Evolutionary conservation across 2,888 invertebrate genomes (phyloP), one percentile per base, ranked within the genome.

Genomic region (Xanthorhoe designata): DNA sequence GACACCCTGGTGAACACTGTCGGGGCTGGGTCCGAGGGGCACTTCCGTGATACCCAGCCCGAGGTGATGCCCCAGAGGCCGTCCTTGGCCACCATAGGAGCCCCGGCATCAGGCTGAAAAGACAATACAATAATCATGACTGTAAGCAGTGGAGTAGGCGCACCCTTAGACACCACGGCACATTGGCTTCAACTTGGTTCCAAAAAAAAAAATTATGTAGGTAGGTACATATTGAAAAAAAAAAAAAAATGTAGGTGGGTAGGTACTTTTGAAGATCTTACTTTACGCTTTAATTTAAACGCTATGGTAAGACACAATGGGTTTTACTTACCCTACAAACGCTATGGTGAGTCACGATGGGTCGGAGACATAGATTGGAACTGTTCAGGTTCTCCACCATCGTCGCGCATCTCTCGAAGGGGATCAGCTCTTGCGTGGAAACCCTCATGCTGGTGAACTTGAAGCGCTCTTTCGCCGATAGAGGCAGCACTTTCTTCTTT

Each of bases 1-100:
- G 90, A 82, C 18, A 87, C 73, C 58, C 88, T 77, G 0, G 89
- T 90, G 71, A 88, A 80, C n/a, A 91, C 53, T 0, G 89, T 90
- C 0, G 91, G 91, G 6, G 50, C 52, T 0, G 80, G 72, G 0
- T 68, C 18, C 0, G 24, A 9, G 0, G 72, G 70, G 66, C 88
- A 89, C 10, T 69, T 55, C 0, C 74, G 57, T 0, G 85, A 75
- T 2, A 73, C 78, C 92, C 92, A 92, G 1, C 90, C 88, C 0
- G 92, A 92, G 1, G 90, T 91, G 61, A 92, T 83, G 57, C 91
- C 93, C 90, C 90, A 92, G 0, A 92, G 79, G 0, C 85, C 86
- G 47, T 90, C 85, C 1, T 84, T 78, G 0, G 87, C 85, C 7
- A 89, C 68, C n/a, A 92, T 81, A 10, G 92, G 92, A 0, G 92